phyloP scores from a whole-genome alignment of 2,797 vertebrate genomes.

The Aulostomus chinensis region DNA sequence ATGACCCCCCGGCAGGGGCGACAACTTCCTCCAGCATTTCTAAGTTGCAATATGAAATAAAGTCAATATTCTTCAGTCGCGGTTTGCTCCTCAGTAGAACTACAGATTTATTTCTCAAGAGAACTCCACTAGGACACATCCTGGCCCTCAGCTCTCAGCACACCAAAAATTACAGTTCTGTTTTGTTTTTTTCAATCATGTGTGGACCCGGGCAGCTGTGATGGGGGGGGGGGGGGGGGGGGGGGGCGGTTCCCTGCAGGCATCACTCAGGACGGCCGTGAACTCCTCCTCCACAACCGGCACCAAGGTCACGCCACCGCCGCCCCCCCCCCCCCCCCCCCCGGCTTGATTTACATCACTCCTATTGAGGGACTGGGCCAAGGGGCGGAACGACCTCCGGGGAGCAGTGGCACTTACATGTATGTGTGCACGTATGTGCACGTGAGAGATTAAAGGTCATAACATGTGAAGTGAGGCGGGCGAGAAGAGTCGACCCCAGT shows the following conservation, averaged over 20 bases:
- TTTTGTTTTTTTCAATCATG: too few species aligned
- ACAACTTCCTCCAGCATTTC: too few species aligned
- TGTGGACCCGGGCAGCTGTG: too few species aligned
- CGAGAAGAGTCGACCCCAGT: too few species aligned
- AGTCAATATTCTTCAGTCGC: too few species aligned
- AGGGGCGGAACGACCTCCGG: constrained; percentile 23
- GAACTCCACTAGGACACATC: too few species aligned
- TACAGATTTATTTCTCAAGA: too few species aligned
- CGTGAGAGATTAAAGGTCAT: constrained; percentile 14
- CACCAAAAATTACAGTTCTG: too few species aligned
- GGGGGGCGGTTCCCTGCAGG: constrained; percentile 3
- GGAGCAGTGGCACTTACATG: neutral
- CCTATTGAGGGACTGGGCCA: constrained; percentile 12
- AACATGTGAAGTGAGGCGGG: neutral
- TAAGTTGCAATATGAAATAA: too few species aligned
- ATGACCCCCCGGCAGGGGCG: too few species aligned
- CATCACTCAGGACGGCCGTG: constrained; percentile 2
- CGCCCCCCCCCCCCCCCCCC: neutral
- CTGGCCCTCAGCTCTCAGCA: too few species aligned
- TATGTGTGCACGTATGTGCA: neutral
- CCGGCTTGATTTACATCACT: constrained; percentile 32
- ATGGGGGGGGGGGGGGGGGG: neutral
- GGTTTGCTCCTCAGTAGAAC: too few species aligned
- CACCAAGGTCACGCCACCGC: constrained; percentile 37
- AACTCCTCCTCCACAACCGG: constrained; percentile 11